phyloP scores from a whole-genome alignment of 1,140 invertebrate species.

The Drosophila miranda region DNA sequence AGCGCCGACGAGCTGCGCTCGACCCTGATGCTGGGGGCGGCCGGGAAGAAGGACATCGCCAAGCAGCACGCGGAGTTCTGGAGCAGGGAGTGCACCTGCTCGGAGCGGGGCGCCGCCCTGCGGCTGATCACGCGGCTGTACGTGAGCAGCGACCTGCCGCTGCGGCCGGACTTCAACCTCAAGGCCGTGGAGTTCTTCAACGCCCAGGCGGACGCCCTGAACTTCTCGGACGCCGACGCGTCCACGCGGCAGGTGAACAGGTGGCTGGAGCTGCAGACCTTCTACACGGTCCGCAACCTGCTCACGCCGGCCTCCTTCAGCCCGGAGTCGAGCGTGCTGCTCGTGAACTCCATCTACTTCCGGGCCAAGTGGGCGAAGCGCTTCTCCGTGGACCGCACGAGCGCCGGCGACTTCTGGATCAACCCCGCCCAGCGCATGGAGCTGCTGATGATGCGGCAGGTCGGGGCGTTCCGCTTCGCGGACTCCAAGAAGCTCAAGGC shows the following conservation, averaged over 20 bases:
- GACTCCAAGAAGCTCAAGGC: slow-evolving; percentile 82
- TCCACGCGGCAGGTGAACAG: slow-evolving; percentile 84
- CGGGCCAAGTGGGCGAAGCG: slow-evolving; percentile 85
- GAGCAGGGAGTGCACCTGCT: slow-evolving; percentile 43
- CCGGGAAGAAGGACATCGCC: slow-evolving; percentile 49
- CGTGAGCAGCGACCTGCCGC: slow-evolving; percentile 35
- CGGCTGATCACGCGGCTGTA: slow-evolving; percentile 61
- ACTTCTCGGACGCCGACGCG: slow-evolving; percentile 82
- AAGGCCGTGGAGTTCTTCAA: slow-evolving; percentile 61
- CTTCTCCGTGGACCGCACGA: slow-evolving; percentile 82
- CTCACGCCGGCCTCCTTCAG: slow-evolving; percentile 80
- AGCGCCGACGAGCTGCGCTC: slow-evolving; percentile 48
- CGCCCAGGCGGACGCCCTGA: slow-evolving; percentile 82
- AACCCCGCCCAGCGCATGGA: slow-evolving; percentile 49
- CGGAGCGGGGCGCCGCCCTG: slow-evolving; percentile 27
- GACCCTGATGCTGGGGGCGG: slow-evolving; percentile 37
- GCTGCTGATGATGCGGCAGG: slow-evolving; percentile 68
- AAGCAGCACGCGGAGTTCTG: slow-evolving; percentile 51
- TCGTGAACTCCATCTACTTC: slow-evolving; percentile 87
- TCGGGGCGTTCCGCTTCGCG: slow-evolving; percentile 82
- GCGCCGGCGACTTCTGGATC: slow-evolving; percentile 62
- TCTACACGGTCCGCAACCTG: slow-evolving; percentile 85
- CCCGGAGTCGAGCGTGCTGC: slow-evolving; percentile 82
- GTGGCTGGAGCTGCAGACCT: slow-evolving; percentile 86
- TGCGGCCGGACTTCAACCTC: slow-evolving; percentile 48